Conservation (phyloP, 2,888 invertebrate species). For the Parascotia fuliginaria region DNA sequence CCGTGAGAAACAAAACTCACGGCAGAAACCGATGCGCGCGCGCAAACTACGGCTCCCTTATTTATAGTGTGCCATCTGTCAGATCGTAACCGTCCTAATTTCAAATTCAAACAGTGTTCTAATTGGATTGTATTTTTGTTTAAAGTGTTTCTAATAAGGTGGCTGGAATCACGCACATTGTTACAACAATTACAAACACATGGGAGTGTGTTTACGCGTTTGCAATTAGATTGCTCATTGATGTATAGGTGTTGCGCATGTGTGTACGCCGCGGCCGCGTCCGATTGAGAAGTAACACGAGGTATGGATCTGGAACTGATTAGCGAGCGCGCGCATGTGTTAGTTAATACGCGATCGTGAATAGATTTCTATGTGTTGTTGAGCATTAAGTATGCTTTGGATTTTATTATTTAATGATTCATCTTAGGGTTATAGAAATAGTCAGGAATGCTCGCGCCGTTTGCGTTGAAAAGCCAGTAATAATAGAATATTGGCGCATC, state of each 20-base stretch:
- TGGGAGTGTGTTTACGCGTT: slow-evolving; percentile 78
- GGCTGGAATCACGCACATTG: slow-evolving; percentile 76
- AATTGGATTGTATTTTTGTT: slow-evolving; percentile 85
- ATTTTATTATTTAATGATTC: slow-evolving; percentile 87
- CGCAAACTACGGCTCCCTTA: slow-evolving; percentile 71
- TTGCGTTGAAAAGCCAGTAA: slow-evolving; percentile 82
- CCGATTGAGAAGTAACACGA: slow-evolving; percentile 75
- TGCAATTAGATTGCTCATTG: slow-evolving; percentile 81
- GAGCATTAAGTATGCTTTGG: slow-evolving; percentile 84
- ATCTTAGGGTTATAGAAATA: slow-evolving; percentile 85
- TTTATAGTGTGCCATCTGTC: slow-evolving; percentile 83
- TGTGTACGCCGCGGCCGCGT: slow-evolving; percentile 58
- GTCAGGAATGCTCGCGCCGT: slow-evolving; percentile 81
- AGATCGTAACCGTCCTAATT: slow-evolving; percentile 79
- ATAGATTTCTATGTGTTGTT: slow-evolving; percentile 75
- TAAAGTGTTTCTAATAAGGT: slow-evolving; percentile 80
- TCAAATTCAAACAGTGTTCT: slow-evolving; percentile 79
- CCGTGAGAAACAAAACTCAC: slow-evolving; percentile 61
- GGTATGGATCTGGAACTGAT: slow-evolving; percentile 80
- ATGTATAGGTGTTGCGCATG: slow-evolving; percentile 67
- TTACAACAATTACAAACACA: slow-evolving; percentile 76
- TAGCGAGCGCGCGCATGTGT: slow-evolving; percentile 76
- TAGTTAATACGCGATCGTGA: slow-evolving; percentile 73
- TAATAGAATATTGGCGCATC: slow-evolving; percentile 85
- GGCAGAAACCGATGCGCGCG: slow-evolving; percentile 60